Base-by-base conservation (phyloP, 2,888 invertebrate genomes). In the Catonia carolina region DNA sequence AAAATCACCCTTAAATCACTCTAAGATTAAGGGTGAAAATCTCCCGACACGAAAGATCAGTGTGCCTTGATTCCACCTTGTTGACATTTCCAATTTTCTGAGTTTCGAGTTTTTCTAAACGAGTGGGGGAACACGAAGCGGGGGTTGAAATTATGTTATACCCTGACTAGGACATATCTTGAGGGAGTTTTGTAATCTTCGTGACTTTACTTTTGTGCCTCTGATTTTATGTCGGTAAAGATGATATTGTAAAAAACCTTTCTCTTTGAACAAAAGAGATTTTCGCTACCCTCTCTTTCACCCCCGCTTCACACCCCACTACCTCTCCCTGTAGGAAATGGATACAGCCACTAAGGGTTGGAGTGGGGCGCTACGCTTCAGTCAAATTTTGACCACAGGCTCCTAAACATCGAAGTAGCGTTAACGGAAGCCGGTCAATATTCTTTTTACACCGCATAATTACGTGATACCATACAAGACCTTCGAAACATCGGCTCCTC, bases 141-240 rank as follows among this genome's bases (percentile, higher is more conserved):
- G 58, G 48, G 41, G 47, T 48, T 49, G 49, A 58, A 58, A 58
- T 58, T 58, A 58, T 58, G 58, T 58, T 58, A 58, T 53, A 52
- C 52, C 45, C 45, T 22, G 45, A 47, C 58, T 50, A 57, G 58
- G 53, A 58, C 58, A 58, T 58, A 45, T 45, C 58, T 53, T 48
- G 31, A 48, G 58, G 53, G 58, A 58, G 58, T 48, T 57, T 53
- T 39, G 58, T 58, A 58, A 58, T 58, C 53, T 52, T 58, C 42
- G 45, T 27, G 45, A 45, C 45, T 45, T 27, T 22, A 27, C 45
- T 45, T 45, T 45, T 45, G 45, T 45, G 45, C 45, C 45, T 23
- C 23, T 45, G 45, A 45, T 45, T 45, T 45, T 23, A 45, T 27
- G 23, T 27, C 45, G 45, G 45, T 45, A 45, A 45, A 45, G 45